Evolutionary conservation across 2,888 invertebrate species (phyloP).

Genomic region (Ectemnius lituratus): DNA sequence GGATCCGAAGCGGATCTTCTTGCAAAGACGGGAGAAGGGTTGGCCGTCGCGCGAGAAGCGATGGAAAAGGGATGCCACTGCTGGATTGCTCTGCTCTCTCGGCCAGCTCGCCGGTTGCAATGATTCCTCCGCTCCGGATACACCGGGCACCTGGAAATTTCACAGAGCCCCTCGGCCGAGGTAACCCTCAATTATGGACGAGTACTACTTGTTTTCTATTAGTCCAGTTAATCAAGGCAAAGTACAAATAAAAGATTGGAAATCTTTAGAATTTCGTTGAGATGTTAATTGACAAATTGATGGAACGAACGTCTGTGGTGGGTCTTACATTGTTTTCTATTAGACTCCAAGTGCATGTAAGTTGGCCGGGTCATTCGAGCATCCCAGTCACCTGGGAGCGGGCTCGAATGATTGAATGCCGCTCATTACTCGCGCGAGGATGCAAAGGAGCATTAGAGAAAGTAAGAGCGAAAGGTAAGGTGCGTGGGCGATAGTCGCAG

Average conservation of each 20-base stretch:
- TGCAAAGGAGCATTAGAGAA: constrained; percentile 66
- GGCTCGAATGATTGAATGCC: not conserved
- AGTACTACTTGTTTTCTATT: no score
- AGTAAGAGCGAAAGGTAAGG: constrained; percentile 69
- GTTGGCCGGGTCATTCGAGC: no score
- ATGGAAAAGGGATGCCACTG: constrained; percentile 66
- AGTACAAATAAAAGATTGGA: no score
- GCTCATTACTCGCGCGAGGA: constrained; percentile 40
- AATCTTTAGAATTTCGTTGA: no score
- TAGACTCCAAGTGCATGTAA: no score
- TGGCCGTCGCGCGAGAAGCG: constrained; percentile 51
- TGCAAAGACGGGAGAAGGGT: constrained; percentile 44
- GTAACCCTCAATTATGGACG: constrained; percentile 55
- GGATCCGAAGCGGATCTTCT: constrained; percentile 51
- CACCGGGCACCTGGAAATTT: constrained; percentile 74
- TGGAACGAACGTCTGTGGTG: no score
- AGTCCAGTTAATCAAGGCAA: no score
- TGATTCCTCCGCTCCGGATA: constrained; percentile 71
- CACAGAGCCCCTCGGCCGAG: constrained; percentile 68
- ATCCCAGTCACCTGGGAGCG: no score
- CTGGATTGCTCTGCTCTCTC: constrained; percentile 70
- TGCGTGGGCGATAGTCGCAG: constrained; percentile 67
- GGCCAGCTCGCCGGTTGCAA: constrained; percentile 67
- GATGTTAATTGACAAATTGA: no score
- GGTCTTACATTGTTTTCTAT: no score